phyloP scores from a whole-genome alignment of 2,797 vertebrate species.

The Rhincodon typus region DNA sequence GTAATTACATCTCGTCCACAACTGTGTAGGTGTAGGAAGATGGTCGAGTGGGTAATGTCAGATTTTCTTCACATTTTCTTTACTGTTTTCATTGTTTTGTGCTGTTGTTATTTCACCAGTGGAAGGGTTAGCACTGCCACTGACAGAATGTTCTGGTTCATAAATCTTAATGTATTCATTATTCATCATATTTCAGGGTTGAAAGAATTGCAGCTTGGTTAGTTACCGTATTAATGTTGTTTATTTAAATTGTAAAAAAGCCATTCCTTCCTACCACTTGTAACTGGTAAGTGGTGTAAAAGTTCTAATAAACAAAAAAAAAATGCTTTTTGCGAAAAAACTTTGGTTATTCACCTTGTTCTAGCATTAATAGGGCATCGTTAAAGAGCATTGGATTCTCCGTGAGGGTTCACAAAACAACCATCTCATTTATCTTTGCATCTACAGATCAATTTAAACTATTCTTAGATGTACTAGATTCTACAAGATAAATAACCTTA shows the following conservation, averaged over 20 bases:
- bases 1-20: background rate
- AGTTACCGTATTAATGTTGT: background rate
- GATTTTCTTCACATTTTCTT: background rate
- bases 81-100: background rate
- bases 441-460: background rate
- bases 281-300: background rate
- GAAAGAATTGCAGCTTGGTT: background rate
- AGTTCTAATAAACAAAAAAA: background rate
- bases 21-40: background rate
- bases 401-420: background rate
- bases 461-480: background rate
- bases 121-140: background rate
- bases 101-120: background rate
- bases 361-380: background rate
- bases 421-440: background rate
- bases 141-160: background rate
- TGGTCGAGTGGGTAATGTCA: background rate
- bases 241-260: background rate
- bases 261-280: background rate
- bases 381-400: background rate
- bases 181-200: background rate
- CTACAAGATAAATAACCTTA: conserved; percentile 12
- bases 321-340: background rate
- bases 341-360: background rate
- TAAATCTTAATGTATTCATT: background rate